phyloP scores from a whole-genome alignment of 1,140 invertebrate species.

The Bemisia tabaci region DNA sequence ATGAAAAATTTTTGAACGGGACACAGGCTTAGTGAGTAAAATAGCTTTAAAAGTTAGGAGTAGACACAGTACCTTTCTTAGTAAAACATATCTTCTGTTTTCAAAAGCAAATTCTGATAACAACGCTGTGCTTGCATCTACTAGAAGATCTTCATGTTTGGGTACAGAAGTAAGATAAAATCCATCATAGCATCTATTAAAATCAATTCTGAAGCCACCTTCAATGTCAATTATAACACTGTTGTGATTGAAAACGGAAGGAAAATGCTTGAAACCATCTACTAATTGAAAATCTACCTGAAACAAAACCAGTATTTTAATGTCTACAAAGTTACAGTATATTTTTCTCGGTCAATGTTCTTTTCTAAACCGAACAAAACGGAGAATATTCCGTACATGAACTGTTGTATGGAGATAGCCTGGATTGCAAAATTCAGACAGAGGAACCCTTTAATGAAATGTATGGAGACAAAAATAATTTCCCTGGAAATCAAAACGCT shows the following conservation, averaged over 20 bases:
- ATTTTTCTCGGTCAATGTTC: no score
- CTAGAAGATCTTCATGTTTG: not conserved
- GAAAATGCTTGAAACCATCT: not conserved
- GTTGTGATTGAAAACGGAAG: not conserved
- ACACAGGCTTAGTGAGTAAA: no score
- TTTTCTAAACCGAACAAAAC: no score
- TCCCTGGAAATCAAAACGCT: no score
- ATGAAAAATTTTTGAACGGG: no score
- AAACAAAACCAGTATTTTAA: not conserved
- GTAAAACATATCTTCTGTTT: not conserved
- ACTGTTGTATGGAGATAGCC: no score
- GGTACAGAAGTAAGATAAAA: not conserved
- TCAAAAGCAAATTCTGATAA: not conserved
- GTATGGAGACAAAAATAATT: no score
- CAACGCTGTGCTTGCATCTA: not conserved
- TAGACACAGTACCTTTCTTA: not conserved
- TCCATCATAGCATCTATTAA: not conserved
- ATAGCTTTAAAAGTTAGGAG: no score
- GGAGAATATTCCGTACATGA: no score
- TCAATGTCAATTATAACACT: not conserved
- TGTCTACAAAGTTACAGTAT: not conserved
- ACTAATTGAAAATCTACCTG: not conserved
- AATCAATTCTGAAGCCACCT: not conserved
- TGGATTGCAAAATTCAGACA: no score
- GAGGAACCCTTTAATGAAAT: no score